Percentiles rank a stretch among this genome's conserved stretches.
These are phyloP conservation scores for Merluccius polli DNA, from an alignment of 2,797 vertebrate species.

Conservation along the genomic window DNA sequence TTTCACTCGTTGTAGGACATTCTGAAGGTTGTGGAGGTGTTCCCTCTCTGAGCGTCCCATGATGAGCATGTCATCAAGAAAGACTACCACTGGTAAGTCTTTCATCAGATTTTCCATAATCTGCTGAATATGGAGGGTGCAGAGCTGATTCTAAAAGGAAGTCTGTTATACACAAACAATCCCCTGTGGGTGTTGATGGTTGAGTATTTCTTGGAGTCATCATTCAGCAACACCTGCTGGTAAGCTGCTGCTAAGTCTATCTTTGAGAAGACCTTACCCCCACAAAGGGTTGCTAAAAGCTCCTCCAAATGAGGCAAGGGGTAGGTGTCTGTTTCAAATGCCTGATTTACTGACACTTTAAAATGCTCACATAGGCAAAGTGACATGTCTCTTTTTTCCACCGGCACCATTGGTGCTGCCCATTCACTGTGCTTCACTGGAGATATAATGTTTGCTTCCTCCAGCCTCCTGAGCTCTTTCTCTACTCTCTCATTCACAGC, in stretches of 20 bases:
- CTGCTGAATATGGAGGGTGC: constrained; percentile 14
- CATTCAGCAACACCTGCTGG: constrained; percentile 22
- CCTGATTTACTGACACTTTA: constrained; percentile 29
- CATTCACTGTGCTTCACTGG: constrained; percentile 34
- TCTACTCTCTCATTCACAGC: constrained; percentile 30
- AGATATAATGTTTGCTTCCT: constrained; percentile 18
- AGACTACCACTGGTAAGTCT: constrained; percentile 19
- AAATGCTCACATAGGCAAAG: constrained; percentile 24
- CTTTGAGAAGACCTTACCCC: constrained; percentile 33
- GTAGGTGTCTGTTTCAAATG: constrained; percentile 22
- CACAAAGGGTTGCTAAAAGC: constrained; percentile 22
- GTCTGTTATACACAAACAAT: constrained; percentile 23
- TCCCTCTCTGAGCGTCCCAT: constrained; percentile 10
- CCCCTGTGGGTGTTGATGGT: constrained; percentile 28
- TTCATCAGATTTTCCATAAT: constrained; percentile 32
- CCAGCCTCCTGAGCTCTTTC: constrained; percentile 18
- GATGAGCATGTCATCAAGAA: constrained; percentile 19
- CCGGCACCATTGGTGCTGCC: constrained; percentile 31
- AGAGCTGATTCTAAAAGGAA: constrained; percentile 24
- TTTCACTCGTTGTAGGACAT: constrained; percentile 25
- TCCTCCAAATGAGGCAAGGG: constrained; percentile 18
- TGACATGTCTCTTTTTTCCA: constrained; percentile 15
- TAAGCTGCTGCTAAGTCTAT: constrained; percentile 29
- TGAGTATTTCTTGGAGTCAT: constrained; percentile 24
- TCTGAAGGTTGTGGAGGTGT: constrained; percentile 18